A percentile compares a stretch with the other conserved stretches of the same genome.
phyloP scores from a whole-genome alignment of 2,797 vertebrate species.

The Hoplostethus atlanticus region DNA sequence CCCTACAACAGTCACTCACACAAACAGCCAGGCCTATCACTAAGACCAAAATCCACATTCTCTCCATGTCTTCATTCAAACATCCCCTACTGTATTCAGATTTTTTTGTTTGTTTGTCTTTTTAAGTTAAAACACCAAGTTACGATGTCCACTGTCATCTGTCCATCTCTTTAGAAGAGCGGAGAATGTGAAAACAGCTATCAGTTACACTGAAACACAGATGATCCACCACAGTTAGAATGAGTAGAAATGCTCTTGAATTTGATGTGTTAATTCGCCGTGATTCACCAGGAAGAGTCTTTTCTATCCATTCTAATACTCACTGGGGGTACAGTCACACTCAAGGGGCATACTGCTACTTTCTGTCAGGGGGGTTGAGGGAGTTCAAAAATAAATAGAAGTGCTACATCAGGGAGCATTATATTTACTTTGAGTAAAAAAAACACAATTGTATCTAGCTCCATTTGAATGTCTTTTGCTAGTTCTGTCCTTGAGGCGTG shows the following conservation, averaged over 20 bases:
- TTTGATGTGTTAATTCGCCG: constrained; percentile 26
- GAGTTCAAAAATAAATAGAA: constrained; percentile 78
- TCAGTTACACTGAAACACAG: constrained; percentile 72
- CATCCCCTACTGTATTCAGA: constrained; percentile 10
- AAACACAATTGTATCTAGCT: constrained; percentile 51
- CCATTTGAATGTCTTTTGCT: constrained; percentile 55
- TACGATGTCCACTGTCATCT: constrained; percentile 40
- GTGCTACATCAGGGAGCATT: constrained; percentile 71
- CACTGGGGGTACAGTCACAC: constrained; percentile 24
- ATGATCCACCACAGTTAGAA: constrained; percentile 36
- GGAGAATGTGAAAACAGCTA: constrained; percentile 20
- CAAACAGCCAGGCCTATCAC: constrained; percentile 12
- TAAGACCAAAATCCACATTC: constrained; percentile 42
- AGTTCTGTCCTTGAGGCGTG: constrained; percentile 38
- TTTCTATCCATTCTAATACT: constrained; percentile 48
- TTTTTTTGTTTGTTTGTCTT: constrained; percentile 34
- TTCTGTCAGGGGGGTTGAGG: constrained; percentile 20
- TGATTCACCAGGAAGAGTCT: constrained; percentile 17
- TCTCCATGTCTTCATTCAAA: constrained; percentile 46
- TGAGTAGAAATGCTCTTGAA: constrained; percentile 32
- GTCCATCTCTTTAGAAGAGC: constrained; percentile 63
- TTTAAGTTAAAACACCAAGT: constrained; percentile 61
- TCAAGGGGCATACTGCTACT: constrained; percentile 54
- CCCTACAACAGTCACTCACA: constrained; percentile 33
- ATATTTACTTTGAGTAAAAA: constrained; percentile 56